Conservation (phyloP, 2,888 invertebrate genomes). For the Cistogaster globosa region DNA sequence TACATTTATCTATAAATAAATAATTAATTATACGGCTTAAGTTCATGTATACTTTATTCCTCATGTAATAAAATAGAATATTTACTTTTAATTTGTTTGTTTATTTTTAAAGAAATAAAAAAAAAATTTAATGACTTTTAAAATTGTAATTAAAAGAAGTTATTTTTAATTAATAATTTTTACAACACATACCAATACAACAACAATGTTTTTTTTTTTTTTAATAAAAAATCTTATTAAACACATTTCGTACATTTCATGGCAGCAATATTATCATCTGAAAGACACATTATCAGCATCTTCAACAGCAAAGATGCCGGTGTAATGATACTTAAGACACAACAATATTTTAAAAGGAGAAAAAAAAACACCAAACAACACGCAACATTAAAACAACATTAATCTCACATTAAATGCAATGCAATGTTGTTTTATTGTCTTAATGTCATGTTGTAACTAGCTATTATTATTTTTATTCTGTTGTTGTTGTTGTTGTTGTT, state of each 20-base stretch:
- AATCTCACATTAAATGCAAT: constrained; percentile 46
- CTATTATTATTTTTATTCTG: constrained; percentile 56
- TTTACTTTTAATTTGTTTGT: no score
- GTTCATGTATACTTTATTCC: no score
- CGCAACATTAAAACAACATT: constrained; percentile 5
- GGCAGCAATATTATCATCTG: not conserved
- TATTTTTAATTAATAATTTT: no score
- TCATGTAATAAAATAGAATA: no score
- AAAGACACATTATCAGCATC: constrained; percentile 16
- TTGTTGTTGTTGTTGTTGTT: constrained; percentile 44
- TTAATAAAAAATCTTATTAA: constrained; percentile 30
- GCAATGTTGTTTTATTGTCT: constrained; percentile 59
- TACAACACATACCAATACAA: not conserved
- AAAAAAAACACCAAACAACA: not conserved
- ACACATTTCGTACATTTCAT: constrained; percentile 25
- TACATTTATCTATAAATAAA: no score
- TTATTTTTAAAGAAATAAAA: no score
- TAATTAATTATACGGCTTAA: no score
- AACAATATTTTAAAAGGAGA: constrained; percentile 1
- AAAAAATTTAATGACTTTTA: no score
- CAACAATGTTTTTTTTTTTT: constrained; percentile 3
- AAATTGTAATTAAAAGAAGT: no score
- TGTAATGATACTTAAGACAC: constrained; percentile 55
- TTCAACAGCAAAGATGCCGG: constrained; percentile 59
- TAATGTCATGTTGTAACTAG: constrained; percentile 64